Evolutionary conservation across 2,113 vertebrate species (phyloP).

Genomic region (Amblyopsis rosae): DNA sequence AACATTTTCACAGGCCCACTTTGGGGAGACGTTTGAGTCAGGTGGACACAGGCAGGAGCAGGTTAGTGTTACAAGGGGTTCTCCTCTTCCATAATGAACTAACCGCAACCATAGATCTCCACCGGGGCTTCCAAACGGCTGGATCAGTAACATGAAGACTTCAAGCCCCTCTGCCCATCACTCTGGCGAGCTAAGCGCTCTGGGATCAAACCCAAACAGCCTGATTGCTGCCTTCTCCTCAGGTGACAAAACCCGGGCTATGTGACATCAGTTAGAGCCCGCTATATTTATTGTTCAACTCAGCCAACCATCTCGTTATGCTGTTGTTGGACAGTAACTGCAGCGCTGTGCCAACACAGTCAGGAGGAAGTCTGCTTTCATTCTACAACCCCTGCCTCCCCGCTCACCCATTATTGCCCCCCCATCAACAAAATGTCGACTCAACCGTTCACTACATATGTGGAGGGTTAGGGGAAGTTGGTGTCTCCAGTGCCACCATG

Average conservation of each 20-base stretch:
- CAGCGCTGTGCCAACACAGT: conserved; percentile 43
- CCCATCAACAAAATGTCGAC: conserved; percentile 36
- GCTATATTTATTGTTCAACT: conserved; percentile 72
- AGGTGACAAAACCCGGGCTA: conserved; percentile 58
- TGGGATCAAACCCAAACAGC: conserved; percentile 54
- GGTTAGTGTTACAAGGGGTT: conserved; percentile 37
- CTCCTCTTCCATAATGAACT: conserved; percentile 45
- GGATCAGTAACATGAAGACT: conserved; percentile 41
- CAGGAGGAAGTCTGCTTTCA: conserved; percentile 65
- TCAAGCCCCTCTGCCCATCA: conserved; percentile 4
- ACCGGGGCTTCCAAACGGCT: conserved; percentile 46
- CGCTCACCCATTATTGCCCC: neutral
- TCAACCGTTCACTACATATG: conserved; percentile 31
- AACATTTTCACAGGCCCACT: conserved; percentile 69
- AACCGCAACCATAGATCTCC: conserved; percentile 45
- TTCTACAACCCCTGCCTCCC: conserved; percentile 26
- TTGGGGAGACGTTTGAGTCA: conserved; percentile 40
- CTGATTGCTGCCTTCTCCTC: conserved; percentile 61
- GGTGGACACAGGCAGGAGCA: conserved; percentile 32
- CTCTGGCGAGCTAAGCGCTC: conserved; percentile 12
- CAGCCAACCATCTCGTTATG: conserved; percentile 64
- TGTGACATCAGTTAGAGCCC: conserved; percentile 56
- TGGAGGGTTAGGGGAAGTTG: conserved; percentile 23
- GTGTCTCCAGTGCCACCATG: conserved; percentile 53
- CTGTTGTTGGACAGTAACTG: conserved; percentile 73